These are phyloP conservation scores for Physella acuta DNA, from an alignment of 1,140 invertebrate species.

Conservation along the genomic window DNA sequence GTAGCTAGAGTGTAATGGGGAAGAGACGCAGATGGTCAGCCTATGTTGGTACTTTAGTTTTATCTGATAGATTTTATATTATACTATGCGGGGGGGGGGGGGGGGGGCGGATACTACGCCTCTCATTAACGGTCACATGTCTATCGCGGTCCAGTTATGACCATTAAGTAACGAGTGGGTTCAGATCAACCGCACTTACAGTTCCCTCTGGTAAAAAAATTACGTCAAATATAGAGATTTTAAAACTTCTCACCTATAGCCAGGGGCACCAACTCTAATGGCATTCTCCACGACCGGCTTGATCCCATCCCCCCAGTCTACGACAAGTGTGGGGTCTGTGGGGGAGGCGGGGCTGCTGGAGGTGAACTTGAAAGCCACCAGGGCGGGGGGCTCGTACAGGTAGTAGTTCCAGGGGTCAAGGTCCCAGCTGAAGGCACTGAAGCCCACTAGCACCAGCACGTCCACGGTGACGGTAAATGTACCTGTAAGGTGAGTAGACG, in stretches of 20 bases:
- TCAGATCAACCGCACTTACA: no score
- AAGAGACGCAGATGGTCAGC: no score
- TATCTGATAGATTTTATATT: no score
- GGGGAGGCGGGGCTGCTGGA: not conserved
- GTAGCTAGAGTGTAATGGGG: no score
- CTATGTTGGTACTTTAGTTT: no score
- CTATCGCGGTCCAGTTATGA: no score
- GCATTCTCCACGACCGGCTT: not conserved
- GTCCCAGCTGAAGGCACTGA: not conserved
- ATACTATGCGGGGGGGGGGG: no score
- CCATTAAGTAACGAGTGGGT: no score
- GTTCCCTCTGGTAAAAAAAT: no score
- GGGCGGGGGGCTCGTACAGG: not conserved
- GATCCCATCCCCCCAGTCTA: not conserved
- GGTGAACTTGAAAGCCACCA: not conserved
- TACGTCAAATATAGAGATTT: no score
- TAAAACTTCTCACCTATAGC: not conserved
- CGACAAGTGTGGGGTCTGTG: not conserved
- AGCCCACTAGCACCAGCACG: not conserved
- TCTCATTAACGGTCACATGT: no score
- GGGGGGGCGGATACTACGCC: no score
- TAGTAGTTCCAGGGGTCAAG: not conserved
- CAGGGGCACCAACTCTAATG: not conserved
- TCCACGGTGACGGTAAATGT: not conserved
- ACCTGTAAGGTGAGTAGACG: not conserved